A percentile compares a stretch with the other conserved stretches of the same genome.
phyloP scores from a whole-genome alignment of 2,888 invertebrate species.

The Dendrolimus pini region DNA sequence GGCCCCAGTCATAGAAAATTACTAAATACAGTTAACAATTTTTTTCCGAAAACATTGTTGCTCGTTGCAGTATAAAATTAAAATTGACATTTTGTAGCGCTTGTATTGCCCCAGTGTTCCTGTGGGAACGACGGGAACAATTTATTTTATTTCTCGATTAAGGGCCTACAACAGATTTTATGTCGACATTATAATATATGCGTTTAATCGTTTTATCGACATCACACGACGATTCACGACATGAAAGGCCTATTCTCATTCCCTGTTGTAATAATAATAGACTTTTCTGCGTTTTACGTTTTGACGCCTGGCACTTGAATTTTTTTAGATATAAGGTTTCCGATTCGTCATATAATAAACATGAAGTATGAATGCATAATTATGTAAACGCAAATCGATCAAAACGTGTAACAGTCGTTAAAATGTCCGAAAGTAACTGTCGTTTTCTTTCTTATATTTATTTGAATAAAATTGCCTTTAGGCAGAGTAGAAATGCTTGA shows the following conservation, averaged over 20 bases:
- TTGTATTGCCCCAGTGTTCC: slow-evolving; percentile 17
- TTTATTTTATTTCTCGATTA: slow-evolving; percentile 57
- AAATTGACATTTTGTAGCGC: slow-evolving; percentile 45
- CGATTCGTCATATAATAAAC: too few relatives aligned
- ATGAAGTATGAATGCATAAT: too few relatives aligned
- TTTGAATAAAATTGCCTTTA: too few relatives aligned
- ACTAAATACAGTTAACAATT: too few relatives aligned
- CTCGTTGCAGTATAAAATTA: slow-evolving; percentile 39
- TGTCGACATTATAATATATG: slow-evolving; percentile 25
- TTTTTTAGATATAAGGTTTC: too few relatives aligned
- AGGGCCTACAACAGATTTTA: slow-evolving; percentile 42
- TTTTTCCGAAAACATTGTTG: slow-evolving; percentile 26
- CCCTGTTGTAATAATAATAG: not conserved
- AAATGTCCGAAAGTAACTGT: too few relatives aligned
- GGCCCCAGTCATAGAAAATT: too few relatives aligned
- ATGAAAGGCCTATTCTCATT: slow-evolving; percentile 8
- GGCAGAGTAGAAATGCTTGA: too few relatives aligned
- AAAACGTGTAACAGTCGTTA: too few relatives aligned
- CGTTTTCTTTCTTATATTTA: too few relatives aligned
- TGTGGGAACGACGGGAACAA: slow-evolving; percentile 26
- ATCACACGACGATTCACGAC: slow-evolving; percentile 11
- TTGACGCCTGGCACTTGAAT: too few relatives aligned
- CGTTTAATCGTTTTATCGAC: slow-evolving; percentile 31
- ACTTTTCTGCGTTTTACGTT: not conserved
- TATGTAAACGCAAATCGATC: too few relatives aligned